A percentile compares a stretch with the other conserved stretches of the same genome.
Conservation (phyloP, 2,888 invertebrate genomes). For the Chirona hameri region DNA sequence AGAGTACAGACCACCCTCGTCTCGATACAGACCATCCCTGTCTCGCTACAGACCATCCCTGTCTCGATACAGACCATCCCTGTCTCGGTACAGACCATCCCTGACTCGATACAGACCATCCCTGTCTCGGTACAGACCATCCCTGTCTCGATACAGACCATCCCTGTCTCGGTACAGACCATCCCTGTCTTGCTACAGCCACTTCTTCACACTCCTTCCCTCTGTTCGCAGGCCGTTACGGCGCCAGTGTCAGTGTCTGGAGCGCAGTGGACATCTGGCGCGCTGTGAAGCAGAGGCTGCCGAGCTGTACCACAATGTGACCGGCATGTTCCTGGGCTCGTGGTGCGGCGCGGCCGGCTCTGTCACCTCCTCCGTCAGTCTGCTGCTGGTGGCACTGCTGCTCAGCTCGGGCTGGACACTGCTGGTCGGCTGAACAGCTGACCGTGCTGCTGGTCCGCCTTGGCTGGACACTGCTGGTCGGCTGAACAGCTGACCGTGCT, state of each 20-base stretch:
- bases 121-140: no score
- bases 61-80: no score
- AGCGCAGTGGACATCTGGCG: neutral
- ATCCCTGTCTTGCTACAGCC: no score
- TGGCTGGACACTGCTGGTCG: neutral
- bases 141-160: no score
- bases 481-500: no score
- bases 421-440: neutral
- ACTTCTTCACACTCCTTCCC: no score
- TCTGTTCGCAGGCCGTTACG: neutral
- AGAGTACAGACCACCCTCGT: no score
- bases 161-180: no score
- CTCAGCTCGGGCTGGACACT: neutral
- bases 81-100: no score
- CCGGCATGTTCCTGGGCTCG: conserved; percentile 13
- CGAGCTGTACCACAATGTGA: conserved; percentile 12
- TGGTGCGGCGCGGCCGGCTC: neutral
- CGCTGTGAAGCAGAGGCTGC: neutral
- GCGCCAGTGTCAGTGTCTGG: conserved; percentile 23
- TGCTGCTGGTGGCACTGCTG: neutral
- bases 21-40: no score
- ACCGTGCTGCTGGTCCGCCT: neutral
- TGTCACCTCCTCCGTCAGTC: neutral
- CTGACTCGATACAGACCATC: no score
- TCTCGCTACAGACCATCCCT: no score